These are phyloP conservation scores for Drosophila anomelani DNA, from an alignment of 2,888 invertebrate species.

Conservation along the genomic window DNA sequence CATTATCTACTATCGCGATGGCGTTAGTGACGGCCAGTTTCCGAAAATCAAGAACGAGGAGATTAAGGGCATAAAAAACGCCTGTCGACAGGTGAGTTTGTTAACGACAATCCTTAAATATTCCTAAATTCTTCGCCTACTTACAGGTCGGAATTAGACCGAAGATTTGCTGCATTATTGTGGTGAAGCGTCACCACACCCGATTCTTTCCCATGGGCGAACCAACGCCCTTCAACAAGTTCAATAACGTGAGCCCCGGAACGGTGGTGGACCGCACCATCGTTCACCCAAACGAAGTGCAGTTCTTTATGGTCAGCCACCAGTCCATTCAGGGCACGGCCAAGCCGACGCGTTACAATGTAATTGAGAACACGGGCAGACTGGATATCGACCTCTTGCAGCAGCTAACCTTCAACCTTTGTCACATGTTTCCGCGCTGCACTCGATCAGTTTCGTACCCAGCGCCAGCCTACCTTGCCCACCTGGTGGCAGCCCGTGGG, in stretches of 20 bases:
- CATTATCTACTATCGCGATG: slow-evolving; percentile 93
- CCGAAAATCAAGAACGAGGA: slow-evolving; percentile 87
- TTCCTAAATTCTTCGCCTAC: not conserved
- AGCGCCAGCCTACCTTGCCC: slow-evolving; percentile 94
- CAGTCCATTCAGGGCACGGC: slow-evolving; percentile 92
- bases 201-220: slow-evolving; percentile 85
- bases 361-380: slow-evolving; percentile 91
- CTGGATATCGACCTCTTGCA: slow-evolving; percentile 91
- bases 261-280: slow-evolving; percentile 94
- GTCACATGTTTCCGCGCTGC: slow-evolving; percentile 94
- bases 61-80: slow-evolving; percentile 88
- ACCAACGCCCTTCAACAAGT: slow-evolving; percentile 85
- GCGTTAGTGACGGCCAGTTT: slow-evolving; percentile 95
- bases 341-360: slow-evolving; percentile 93
- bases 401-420: slow-evolving; percentile 91
- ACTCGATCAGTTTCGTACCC: slow-evolving; percentile 93
- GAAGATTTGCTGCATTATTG: slow-evolving; percentile 94
- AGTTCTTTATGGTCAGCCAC: slow-evolving; percentile 93
- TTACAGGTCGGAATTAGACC: slow-evolving; percentile 86
- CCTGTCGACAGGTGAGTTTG: slow-evolving; percentile 86
- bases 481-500: slow-evolving; percentile 92
- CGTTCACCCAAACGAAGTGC: slow-evolving; percentile 93
- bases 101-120: not conserved
- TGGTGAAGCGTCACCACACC: slow-evolving; percentile 98
- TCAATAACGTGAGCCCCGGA: slow-evolving; percentile 92